Evolutionary conservation across 2,113 vertebrate genomes (phyloP).

Genomic region (Felis chaus): DNA sequence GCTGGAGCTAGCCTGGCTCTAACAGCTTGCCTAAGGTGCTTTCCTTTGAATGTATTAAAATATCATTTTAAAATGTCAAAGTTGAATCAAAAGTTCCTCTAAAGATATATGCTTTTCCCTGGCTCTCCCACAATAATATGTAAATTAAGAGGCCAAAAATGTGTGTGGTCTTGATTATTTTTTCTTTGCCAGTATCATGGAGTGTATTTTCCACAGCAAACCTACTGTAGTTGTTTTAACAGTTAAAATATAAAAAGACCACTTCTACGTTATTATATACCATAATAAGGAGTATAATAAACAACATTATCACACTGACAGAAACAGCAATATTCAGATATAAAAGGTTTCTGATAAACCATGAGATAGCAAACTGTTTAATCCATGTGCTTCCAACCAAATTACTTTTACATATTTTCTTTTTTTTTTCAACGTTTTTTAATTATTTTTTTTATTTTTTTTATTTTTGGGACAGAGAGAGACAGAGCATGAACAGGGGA

Average conservation of each 20-base stretch:
- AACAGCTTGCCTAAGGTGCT: background rate
- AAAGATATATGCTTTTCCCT: background rate
- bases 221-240: background rate
- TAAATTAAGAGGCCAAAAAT: background rate
- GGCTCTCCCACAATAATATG: background rate
- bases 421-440: too few relatives aligned
- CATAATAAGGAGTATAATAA: background rate
- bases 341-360: background rate
- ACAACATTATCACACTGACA: background rate
- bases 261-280: background rate
- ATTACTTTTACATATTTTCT: background rate
- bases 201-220: background rate
- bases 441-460: too few relatives aligned
- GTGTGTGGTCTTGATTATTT: background rate
- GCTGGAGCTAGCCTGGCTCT: background rate
- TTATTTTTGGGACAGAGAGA: too few relatives aligned
- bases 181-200: background rate
- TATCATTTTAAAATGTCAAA: background rate
- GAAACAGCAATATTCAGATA: background rate
- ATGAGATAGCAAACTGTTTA: background rate
- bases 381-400: background rate
- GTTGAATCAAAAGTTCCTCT: background rate
- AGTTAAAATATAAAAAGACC: background rate
- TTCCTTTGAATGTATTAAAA: background rate
- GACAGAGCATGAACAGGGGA: too few relatives aligned